Evolutionary conservation across 2,797 vertebrate genomes (phyloP), one percentile per base, ranked within the genome.

Genomic region (Selene dorsalis): DNA sequence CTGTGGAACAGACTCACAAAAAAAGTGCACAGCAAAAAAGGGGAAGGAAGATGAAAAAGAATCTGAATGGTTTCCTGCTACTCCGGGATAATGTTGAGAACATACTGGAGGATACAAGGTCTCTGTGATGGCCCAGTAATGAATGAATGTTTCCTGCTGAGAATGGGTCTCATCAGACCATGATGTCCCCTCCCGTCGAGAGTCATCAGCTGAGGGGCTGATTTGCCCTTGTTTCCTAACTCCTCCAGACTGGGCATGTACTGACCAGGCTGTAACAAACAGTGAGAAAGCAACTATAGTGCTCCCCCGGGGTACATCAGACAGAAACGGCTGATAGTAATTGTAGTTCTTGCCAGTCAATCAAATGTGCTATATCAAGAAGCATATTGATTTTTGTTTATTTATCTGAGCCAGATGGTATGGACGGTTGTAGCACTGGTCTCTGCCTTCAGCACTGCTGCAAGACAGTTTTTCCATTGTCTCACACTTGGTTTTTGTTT

Each of bases 221-320:
- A 90, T 92, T 92, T 83, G 75, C 81, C 69, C 83, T 92, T 87
- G 83, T 92, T 89, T 88, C 85, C 66, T 76, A 79, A 82, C 82
- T 89, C 74, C 77, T 82, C 60, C 72, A 84, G 66, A 38, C 69
- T 60, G 58, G 77, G 50, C 70, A 73, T 69, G 55, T 52, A 66
- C 85, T 84, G 87, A 89, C 87, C 85, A 65, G 81, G 63, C 77
- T 55, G 82, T 72, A 81, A 71, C 64, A 87, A 85, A 85, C 68
- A 60, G 75, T 72, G 76, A 83, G 65, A 84, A 76, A 80, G 73
- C 84, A 85, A 77, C 82, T 86, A 18, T 60, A 74, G 62, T 60
- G 64, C 48, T 77, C 60, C 77, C 84, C 79, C 4, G 53, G 55
- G 82, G 73, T 65, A 58, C 67, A 67, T 61, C 45, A 32, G 8